Percentiles rank a stretch among this genome's conserved stretches.
These are phyloP conservation scores for Portevinia maculata DNA, from an alignment of 2,888 invertebrate species.

Conservation along the genomic window DNA sequence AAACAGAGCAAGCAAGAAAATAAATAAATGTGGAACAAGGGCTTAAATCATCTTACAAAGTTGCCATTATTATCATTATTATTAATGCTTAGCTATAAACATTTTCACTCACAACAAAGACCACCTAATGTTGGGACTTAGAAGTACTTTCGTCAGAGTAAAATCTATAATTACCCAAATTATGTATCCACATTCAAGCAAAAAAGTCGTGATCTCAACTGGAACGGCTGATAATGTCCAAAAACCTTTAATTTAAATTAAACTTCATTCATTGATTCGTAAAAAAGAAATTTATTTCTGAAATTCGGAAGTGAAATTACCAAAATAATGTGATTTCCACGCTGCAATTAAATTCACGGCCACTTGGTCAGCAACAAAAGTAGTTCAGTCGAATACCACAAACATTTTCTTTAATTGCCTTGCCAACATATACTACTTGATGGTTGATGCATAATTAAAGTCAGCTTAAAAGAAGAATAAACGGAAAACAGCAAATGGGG, in stretches of 20 bases:
- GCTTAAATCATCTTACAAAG: too few relatives aligned
- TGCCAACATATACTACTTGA: slow-evolving; percentile 44
- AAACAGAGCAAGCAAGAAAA: too few relatives aligned
- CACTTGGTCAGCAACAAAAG: slow-evolving; percentile 57
- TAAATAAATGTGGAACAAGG: too few relatives aligned
- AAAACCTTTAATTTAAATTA: slow-evolving; percentile 3
- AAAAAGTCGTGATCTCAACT: not conserved
- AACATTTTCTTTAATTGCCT: slow-evolving; percentile 50
- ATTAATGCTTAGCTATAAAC: too few relatives aligned
- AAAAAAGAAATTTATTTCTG: slow-evolving; percentile 11
- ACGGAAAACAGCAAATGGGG: not conserved
- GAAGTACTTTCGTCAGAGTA: too few relatives aligned
- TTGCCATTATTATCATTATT: too few relatives aligned
- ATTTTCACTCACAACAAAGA: too few relatives aligned
- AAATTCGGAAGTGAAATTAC: slow-evolving; percentile 43
- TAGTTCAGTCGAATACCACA: slow-evolving; percentile 42
- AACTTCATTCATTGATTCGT: slow-evolving; percentile 15
- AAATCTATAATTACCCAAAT: slow-evolving; percentile 1
- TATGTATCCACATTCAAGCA: not conserved
- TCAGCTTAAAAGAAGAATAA: slow-evolving; percentile 33
- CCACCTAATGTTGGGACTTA: not conserved
- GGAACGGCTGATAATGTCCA: slow-evolving; percentile 3
- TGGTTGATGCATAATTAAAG: slow-evolving; percentile 56
- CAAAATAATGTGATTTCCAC: slow-evolving; percentile 44
- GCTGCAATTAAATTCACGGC: slow-evolving; percentile 65